Percentiles rank a stretch among this genome's conserved stretches.
Conservation (phyloP, 92 coral and sea anemone species). For the Anthopleura xanthogrammica region DNA sequence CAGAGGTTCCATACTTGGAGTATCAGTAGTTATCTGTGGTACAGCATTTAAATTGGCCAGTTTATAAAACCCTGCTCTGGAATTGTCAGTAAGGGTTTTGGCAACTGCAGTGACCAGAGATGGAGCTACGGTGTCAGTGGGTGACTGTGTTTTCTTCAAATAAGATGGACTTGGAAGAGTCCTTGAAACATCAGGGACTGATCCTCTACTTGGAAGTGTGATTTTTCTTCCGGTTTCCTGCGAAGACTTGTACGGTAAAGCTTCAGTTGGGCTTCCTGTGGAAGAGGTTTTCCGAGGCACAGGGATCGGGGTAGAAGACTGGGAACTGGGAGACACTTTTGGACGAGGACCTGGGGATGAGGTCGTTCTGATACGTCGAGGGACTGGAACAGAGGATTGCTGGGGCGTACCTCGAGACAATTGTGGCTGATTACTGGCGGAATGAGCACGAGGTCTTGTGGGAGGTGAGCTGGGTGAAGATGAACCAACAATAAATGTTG, state of each 20-base stretch:
- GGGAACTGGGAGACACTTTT: conserved; percentile 39
- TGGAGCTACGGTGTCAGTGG: conserved; percentile 20
- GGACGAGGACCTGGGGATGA: conserved; percentile 47
- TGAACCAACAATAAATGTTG: conserved; percentile 91
- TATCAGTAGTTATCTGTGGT: neutral
- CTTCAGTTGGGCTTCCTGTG: conserved; percentile 21
- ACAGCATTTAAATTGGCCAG: conserved; percentile 29
- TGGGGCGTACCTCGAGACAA: conserved; percentile 17
- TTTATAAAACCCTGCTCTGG: conserved; percentile 28
- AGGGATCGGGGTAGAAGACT: conserved; percentile 53
- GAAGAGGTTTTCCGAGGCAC: conserved; percentile 43
- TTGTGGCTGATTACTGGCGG: conserved; percentile 24
- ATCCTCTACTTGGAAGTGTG: neutral
- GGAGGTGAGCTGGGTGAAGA: conserved; percentile 64
- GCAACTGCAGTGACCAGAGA: conserved; percentile 62
- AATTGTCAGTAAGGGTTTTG: conserved; percentile 49
- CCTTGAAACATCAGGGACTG: neutral
- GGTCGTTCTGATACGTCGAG: conserved; percentile 32
- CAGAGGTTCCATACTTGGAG: conserved; percentile 6
- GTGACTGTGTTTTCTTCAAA: neutral
- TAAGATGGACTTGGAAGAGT: conserved; percentile 12
- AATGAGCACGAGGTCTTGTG: conserved; percentile 47
- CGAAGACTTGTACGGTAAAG: neutral
- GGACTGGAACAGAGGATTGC: conserved; percentile 39
- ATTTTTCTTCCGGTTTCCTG: neutral